Conservation (phyloP, 2,797 vertebrate species). For the Bradypodion ventrale region DNA sequence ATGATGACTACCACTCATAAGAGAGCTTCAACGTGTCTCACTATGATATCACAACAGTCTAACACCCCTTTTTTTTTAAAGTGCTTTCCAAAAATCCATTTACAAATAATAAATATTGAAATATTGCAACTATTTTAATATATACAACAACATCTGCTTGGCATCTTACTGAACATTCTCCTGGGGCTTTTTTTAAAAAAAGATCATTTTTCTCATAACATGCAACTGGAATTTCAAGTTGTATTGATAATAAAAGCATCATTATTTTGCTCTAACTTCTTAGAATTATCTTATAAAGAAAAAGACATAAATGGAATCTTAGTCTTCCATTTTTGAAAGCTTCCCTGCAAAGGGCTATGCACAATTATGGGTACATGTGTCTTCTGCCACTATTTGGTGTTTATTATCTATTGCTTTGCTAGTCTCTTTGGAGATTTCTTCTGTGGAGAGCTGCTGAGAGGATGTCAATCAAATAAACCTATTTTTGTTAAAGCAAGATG, state of each 20-base stretch:
- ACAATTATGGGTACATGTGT: constrained; percentile 1
- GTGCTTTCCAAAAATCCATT: neutral
- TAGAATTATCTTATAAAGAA: constrained; percentile 32
- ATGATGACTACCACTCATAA: too few relatives aligned
- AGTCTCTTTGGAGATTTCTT: constrained; percentile 38
- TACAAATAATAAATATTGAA: neutral
- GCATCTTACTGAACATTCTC: neutral
- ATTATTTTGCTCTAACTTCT: constrained; percentile 17
- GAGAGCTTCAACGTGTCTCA: too few relatives aligned
- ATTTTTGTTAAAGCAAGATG: constrained; percentile 38
- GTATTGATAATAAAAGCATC: neutral
- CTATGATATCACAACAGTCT: neutral
- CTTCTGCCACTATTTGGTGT: neutral
- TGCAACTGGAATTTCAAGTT: neutral
- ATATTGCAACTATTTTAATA: neutral
- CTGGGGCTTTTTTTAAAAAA: neutral
- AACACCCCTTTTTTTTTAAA: neutral
- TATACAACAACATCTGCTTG: neutral
- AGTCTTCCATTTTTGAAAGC: neutral
- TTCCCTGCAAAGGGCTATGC: neutral
- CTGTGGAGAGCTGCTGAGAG: constrained; percentile 31
- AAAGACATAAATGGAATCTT: neutral
- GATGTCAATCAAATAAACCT: constrained; percentile 48
- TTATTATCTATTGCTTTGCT: constrained; percentile 26
- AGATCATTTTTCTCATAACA: neutral